A percentile compares a stretch with the other conserved stretches of the same genome.
Conservation (phyloP, 2,797 vertebrate genomes). For the Manis crassicaudata region DNA sequence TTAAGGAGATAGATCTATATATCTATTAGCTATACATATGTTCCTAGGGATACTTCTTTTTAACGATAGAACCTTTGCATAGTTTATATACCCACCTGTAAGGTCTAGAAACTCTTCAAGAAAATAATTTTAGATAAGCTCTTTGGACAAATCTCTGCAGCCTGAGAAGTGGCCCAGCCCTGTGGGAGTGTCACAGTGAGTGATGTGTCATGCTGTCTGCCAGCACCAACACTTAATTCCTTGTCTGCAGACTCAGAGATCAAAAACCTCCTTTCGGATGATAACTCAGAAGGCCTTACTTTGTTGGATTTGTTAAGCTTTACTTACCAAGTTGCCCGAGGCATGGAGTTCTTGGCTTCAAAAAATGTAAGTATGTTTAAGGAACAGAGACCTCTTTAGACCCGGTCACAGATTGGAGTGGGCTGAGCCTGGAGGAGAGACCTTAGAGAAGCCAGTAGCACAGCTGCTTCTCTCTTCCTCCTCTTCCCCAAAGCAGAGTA, state of each 20-base stretch:
- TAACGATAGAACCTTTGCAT: background rate
- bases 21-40: background rate
- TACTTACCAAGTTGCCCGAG: constrained; percentile 97
- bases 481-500: too few relatives aligned
- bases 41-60: background rate
- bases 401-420: background rate
- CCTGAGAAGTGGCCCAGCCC: background rate
- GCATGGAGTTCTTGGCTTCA: constrained; percentile 98
- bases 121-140: background rate
- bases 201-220: background rate
- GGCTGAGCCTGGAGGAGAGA: accelerated
- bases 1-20: background rate
- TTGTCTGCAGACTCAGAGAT: constrained; percentile 89
- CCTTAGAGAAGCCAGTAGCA: background rate
- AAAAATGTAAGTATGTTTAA: constrained; percentile 94
- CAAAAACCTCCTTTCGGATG: constrained; percentile 94
- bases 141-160: background rate
- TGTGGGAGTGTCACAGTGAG: accelerated
- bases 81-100: background rate
- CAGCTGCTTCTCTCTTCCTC: background rate
- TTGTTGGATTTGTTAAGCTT: constrained; percentile 97
- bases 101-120: background rate
- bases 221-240: background rate
- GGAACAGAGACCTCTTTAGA: background rate
- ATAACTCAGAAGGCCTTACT: constrained; percentile 91